A percentile compares a stretch with the other conserved stretches of the same genome.
These are phyloP conservation scores for Chrysolina oricalcia DNA, from an alignment of 2,888 invertebrate genomes.

Conservation along the genomic window DNA sequence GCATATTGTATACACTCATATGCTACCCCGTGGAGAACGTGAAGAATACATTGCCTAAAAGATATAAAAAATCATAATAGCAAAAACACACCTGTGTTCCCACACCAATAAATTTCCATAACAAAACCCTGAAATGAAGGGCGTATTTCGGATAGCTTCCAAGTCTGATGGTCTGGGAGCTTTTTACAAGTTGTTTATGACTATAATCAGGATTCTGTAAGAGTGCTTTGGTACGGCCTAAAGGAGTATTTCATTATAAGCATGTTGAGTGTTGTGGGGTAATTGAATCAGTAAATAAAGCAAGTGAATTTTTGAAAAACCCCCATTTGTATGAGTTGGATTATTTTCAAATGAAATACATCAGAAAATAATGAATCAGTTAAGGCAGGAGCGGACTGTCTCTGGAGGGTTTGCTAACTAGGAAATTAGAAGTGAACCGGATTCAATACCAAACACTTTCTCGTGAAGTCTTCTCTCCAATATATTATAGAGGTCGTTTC, in stretches of 20 bases:
- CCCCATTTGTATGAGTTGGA: too few relatives aligned
- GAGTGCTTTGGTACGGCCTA: neutral
- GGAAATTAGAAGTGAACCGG: too few relatives aligned
- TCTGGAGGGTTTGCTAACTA: too few relatives aligned
- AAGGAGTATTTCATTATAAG: neutral
- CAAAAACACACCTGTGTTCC: conserved; percentile 29
- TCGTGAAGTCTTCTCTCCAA: too few relatives aligned
- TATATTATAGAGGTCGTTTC: too few relatives aligned
- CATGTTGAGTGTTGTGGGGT: neutral
- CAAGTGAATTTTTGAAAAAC: too few relatives aligned
- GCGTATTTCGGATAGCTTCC: conserved; percentile 14
- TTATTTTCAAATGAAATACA: too few relatives aligned
- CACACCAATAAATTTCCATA: conserved; percentile 28
- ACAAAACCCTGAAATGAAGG: conserved; percentile 26
- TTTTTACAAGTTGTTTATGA: neutral
- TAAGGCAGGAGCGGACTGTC: too few relatives aligned
- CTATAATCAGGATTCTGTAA: neutral
- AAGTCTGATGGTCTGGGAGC: conserved; percentile 13
- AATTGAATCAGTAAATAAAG: conserved; percentile 5
- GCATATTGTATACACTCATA: conserved; percentile 3
- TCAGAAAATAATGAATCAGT: too few relatives aligned
- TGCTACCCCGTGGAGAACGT: conserved; percentile 25
- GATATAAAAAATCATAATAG: conserved; percentile 27
- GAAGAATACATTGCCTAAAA: conserved; percentile 20
- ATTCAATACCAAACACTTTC: too few relatives aligned